These are phyloP conservation scores for Epinotia nisella DNA, from an alignment of 2,888 invertebrate species.

Conservation along the genomic window DNA sequence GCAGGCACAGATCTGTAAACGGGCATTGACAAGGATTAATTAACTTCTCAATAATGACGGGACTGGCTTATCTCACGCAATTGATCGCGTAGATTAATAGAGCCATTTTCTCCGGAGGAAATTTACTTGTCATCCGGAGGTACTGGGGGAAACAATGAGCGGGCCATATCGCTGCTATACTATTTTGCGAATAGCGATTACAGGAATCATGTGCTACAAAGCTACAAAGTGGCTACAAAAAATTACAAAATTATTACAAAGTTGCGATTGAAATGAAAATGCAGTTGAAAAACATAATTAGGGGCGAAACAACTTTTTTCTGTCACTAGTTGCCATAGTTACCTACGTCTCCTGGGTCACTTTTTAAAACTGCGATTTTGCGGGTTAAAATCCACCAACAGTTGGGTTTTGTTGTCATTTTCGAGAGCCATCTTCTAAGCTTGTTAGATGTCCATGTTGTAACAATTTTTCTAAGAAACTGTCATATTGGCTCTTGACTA, in stretches of 20 bases:
- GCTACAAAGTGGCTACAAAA: too few relatives aligned
- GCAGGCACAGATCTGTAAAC: constrained; percentile 63
- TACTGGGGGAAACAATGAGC: constrained; percentile 31
- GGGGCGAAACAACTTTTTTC: too few relatives aligned
- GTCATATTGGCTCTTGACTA: too few relatives aligned
- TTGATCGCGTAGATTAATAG: constrained; percentile 62
- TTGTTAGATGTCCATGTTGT: too few relatives aligned
- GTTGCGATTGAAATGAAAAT: neutral
- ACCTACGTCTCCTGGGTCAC: too few relatives aligned
- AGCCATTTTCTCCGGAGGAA: constrained; percentile 43
- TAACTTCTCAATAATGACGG: constrained; percentile 71
- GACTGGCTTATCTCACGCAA: constrained; percentile 69
- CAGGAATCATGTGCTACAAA: neutral
- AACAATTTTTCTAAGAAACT: too few relatives aligned
- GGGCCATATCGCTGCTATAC: neutral
- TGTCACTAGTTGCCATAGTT: too few relatives aligned
- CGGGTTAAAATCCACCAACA: too few relatives aligned
- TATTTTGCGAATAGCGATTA: neutral
- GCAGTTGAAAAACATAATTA: too few relatives aligned
- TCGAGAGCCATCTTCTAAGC: too few relatives aligned
- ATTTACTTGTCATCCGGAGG: constrained; percentile 44
- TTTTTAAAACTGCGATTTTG: too few relatives aligned
- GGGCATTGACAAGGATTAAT: constrained; percentile 76
- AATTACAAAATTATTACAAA: neutral
- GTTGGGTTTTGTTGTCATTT: too few relatives aligned